Evolutionary conservation across 2,113 vertebrate species (phyloP), one percentile per base, ranked within the genome.

Genomic region (Arenaria interpres): DNA sequence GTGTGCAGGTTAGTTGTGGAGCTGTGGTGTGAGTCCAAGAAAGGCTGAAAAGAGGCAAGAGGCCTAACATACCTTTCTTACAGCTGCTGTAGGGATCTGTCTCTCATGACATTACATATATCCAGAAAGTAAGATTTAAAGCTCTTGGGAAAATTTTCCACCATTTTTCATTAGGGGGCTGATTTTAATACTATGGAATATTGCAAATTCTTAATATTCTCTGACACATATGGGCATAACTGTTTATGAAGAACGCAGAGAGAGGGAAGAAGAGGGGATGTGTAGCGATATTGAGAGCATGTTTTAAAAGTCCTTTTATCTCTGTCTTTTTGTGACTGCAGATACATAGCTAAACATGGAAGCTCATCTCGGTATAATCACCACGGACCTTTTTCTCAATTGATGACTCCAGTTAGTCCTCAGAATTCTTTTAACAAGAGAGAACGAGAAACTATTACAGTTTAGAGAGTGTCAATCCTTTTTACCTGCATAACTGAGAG

Each of bases 371-470:
- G 48, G 16, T 97, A 97, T 74, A 72, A 54, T 56, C 89, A 90
- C 45, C 85, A 80, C 39, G 88, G 68, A 17, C 90, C 82, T 12
- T 84, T 97, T 59, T 97, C 96, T 39, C 73, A 28, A 82, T 50
- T 95, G 35, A 25, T 98, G 53, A 93, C 94, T n/a, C 81, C 84
- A 32, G 81, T 88, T 68, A 62, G 43, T 37, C 96, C 93, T 85
- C 93, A 79, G 43, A 95, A 98, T 73, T 89, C 93, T 81, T 98
- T 97, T 90, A 95, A 86, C 30, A 93, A 45, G 63, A 90, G 46
- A 68, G 43, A 95, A 25, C 33, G 30, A 74, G 50, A 90, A 86
- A 54, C 39, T 8, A 1, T 56, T 27, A 62, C 37, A 32, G 45
- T 84, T 88, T 96, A 76, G 89, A 90, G 63, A 56, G 7, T 43